phyloP scores from a whole-genome alignment of 2,113 vertebrate species.

The Calyptomena viridis region DNA sequence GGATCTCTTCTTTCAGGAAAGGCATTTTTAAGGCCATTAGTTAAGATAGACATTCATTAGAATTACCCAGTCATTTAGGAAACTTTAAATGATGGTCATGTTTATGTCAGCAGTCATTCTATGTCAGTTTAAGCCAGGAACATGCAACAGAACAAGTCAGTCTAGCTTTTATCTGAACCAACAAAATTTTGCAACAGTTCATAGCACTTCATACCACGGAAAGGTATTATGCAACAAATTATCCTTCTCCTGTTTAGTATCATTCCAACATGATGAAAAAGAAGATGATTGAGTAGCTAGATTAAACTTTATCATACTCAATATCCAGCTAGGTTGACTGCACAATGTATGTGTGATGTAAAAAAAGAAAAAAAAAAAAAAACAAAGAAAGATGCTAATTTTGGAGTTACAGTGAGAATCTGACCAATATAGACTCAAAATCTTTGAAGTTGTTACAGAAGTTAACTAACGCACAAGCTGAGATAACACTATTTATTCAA shows the following conservation, averaged over 20 bases:
- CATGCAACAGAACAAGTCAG: slow-evolving; percentile 37
- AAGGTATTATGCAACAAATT: slow-evolving; percentile 42
- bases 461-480: background rate
- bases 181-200: slow-evolving; percentile 51
- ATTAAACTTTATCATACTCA: background rate
- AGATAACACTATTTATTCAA: background rate
- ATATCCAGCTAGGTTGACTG: background rate
- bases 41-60: background rate
- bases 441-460: background rate
- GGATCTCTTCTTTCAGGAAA: background rate
- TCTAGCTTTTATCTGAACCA: slow-evolving; percentile 57
- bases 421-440: background rate
- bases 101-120: slow-evolving; percentile 10
- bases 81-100: background rate
- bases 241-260: slow-evolving; percentile 36
- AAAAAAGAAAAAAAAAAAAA: background rate
- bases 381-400: background rate
- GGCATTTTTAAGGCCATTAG: background rate
- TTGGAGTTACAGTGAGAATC: background rate
- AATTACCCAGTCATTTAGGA: slow-evolving; percentile 14
- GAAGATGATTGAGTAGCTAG: background rate
- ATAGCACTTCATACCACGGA: slow-evolving; percentile 1
- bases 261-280: slow-evolving; percentile 56
- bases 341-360: background rate
- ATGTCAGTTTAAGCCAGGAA: background rate